phyloP scores from a whole-genome alignment of 2,113 vertebrate species.

The Chaetorhynchus papuensis region DNA sequence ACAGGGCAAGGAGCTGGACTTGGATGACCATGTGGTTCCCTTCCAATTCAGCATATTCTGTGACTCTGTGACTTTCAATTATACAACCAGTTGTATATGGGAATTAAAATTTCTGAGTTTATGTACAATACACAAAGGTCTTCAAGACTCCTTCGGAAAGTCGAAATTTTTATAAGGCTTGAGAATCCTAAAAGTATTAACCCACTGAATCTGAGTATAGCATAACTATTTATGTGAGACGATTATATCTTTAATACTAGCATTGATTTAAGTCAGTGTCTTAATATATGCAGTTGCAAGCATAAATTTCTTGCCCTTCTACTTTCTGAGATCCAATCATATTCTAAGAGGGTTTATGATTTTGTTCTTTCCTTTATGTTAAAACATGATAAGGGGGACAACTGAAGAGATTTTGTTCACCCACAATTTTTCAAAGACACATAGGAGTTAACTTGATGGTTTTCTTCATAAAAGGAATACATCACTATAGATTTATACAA shows the following conservation, averaged over 20 bases:
- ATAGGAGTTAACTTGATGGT: not conserved
- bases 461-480: not conserved
- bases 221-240: not conserved
- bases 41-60: not conserved
- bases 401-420: not conserved
- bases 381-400: rapidly evolving
- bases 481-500: not conserved
- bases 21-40: not conserved
- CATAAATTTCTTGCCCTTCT: not conserved
- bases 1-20: not conserved
- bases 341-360: not conserved
- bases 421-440: rapidly evolving
- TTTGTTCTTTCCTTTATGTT: not conserved
- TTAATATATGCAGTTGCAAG: not conserved
- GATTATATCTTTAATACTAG: not conserved
- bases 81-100: not conserved
- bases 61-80: not conserved
- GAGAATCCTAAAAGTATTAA: not conserved
- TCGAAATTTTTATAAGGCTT: not conserved
- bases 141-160: not conserved
- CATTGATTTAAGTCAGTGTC: not conserved
- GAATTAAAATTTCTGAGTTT: not conserved
- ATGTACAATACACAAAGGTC: not conserved
- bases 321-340: not conserved
- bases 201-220: not conserved